Evolutionary conservation across 2,113 vertebrate genomes (phyloP).

Genomic region (Anas platyrhynchos): DNA sequence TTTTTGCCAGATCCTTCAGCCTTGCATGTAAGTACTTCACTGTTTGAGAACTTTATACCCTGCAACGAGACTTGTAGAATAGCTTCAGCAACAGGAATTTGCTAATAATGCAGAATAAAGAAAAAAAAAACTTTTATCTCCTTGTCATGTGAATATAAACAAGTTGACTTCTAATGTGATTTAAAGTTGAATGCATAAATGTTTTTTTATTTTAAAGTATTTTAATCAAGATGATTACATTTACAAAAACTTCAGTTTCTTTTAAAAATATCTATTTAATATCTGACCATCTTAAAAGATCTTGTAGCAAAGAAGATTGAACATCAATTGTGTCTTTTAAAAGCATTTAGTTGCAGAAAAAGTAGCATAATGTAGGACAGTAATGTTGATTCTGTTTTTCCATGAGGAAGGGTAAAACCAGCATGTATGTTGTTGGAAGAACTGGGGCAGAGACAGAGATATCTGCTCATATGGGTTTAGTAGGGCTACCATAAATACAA

Average conservation of each 20-base stretch:
- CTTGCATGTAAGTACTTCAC: constrained; percentile 86
- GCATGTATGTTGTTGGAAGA: not conserved
- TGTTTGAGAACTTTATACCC: not conserved
- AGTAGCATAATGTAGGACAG: not conserved
- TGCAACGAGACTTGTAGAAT: not conserved
- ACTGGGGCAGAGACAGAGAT: not conserved
- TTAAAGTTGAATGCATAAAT: not conserved
- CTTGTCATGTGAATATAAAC: not conserved
- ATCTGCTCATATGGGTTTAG: not conserved
- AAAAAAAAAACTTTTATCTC: not conserved
- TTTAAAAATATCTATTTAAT: not conserved
- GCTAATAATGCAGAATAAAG: not conserved
- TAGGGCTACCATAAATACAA: not conserved
- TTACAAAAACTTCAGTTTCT: not conserved
- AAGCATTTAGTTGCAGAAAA: not conserved
- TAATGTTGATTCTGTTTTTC: not conserved
- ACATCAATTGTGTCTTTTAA: not conserved
- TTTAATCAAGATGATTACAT: not conserved
- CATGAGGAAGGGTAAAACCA: not conserved
- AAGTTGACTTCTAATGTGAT: not conserved
- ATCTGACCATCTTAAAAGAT: constrained; percentile 12
- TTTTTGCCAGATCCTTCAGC: constrained; percentile 94
- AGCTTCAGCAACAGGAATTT: constrained; percentile 12
- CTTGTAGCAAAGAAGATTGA: constrained; percentile 19
- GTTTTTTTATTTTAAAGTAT: not conserved